Conservation (phyloP, 2,888 invertebrate species). For the Dynastes hyllus region DNA sequence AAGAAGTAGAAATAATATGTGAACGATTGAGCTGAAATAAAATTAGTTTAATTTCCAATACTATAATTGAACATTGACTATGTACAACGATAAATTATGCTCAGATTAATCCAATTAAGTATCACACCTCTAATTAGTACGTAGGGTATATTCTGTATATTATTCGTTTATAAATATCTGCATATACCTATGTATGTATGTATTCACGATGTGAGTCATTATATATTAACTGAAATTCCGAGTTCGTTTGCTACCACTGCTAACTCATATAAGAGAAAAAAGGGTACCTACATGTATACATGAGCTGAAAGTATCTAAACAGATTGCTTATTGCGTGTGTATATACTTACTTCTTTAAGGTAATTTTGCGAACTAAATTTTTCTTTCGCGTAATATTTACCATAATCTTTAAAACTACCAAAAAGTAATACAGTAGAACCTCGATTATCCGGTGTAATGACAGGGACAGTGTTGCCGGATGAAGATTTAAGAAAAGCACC, state of each 20-base stretch:
- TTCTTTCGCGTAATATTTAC: too few relatives aligned
- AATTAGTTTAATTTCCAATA: constrained; percentile 28
- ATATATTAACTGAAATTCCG: constrained; percentile 3
- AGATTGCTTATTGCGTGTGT: too few relatives aligned
- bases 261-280: too few relatives aligned
- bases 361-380: too few relatives aligned
- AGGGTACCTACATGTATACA: too few relatives aligned
- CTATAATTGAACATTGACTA: constrained; percentile 14
- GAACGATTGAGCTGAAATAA: background rate
- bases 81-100: background rate
- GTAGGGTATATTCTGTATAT: background rate
- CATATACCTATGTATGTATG: background rate
- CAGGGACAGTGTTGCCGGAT: too few relatives aligned
- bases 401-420: too few relatives aligned
- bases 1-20: background rate
- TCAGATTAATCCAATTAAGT: constrained; percentile 27
- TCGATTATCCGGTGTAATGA: too few relatives aligned
- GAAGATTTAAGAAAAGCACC: too few relatives aligned
- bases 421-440: too few relatives aligned
- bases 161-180: constrained; percentile 9
- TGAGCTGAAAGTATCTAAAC: too few relatives aligned
- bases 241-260: background rate
- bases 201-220: constrained; percentile 21
- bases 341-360: too few relatives aligned
- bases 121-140: constrained; percentile 22